phyloP scores from a whole-genome alignment of 2,888 invertebrate genomes.

The Axea sp. region DNA sequence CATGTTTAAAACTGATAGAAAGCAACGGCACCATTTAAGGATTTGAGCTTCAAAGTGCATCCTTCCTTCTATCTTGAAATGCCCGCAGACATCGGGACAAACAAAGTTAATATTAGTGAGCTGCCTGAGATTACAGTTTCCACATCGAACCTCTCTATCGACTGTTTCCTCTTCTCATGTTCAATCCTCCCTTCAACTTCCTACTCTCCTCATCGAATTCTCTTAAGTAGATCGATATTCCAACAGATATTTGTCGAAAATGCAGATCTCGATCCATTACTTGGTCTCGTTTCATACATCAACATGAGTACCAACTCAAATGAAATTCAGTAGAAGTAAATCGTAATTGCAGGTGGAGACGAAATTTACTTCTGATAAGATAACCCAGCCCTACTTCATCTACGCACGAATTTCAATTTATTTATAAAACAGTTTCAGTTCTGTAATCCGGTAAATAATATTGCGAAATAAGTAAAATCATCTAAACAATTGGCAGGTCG shows the following conservation, averaged over 20 bases:
- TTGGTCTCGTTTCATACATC: conserved; percentile 52
- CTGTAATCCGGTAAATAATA: too few species aligned
- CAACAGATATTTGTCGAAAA: conserved; percentile 53
- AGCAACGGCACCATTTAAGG: conserved; percentile 48
- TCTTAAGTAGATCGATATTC: conserved; percentile 52
- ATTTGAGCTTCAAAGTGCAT: conserved; percentile 50
- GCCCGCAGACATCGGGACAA: conserved; percentile 67
- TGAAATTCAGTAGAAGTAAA: conserved; percentile 38
- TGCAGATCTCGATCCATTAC: conserved; percentile 55
- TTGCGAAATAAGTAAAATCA: too few species aligned
- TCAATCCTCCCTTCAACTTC: conserved; percentile 23
- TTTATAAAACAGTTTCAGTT: conserved; percentile 12
- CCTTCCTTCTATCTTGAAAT: conserved; percentile 49
- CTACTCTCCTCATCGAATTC: conserved; percentile 49
- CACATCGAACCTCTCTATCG: conserved; percentile 50
- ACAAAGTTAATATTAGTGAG: conserved; percentile 69
- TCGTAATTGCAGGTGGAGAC: conserved; percentile 39
- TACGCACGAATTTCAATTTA: conserved; percentile 17
- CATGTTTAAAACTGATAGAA: too few species aligned
- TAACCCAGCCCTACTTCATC: conserved; percentile 31
- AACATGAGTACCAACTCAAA: conserved; percentile 43
- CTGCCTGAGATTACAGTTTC: conserved; percentile 69
- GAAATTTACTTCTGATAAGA: conserved; percentile 29
- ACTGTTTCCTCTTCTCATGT: conserved; percentile 26
- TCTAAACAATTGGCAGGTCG: too few species aligned